These are phyloP conservation scores for Neodontobutis hainanensis DNA, from an alignment of 2,113 vertebrate genomes.

Conservation along the genomic window DNA sequence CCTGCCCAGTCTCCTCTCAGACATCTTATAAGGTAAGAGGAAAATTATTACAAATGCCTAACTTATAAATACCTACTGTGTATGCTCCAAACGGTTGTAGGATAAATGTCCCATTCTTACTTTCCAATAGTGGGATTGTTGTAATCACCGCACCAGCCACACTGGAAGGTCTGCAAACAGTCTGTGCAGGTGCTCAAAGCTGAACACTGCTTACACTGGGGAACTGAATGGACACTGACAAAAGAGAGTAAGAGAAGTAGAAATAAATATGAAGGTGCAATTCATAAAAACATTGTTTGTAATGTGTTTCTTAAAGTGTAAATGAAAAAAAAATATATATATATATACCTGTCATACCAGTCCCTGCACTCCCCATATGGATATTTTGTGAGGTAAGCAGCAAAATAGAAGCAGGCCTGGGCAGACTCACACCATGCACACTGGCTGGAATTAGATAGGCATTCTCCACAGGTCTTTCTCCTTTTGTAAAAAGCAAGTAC, in stretches of 20 bases:
- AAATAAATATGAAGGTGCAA: background rate
- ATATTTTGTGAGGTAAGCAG: slow-evolving; percentile 91
- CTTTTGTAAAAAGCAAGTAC: slow-evolving; percentile 61
- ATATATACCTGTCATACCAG: slow-evolving; percentile 90
- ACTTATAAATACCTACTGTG: background rate
- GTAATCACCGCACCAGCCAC: slow-evolving; percentile 92
- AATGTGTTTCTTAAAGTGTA: background rate
- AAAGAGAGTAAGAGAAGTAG: slow-evolving; percentile 10
- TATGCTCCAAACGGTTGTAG: background rate
- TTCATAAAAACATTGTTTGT: background rate
- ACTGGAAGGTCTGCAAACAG: slow-evolving; percentile 88
- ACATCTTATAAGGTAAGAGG: slow-evolving; percentile 77
- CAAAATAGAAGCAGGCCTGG: slow-evolving; percentile 90
- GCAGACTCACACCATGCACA: slow-evolving; percentile 95
- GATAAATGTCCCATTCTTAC: slow-evolving; percentile 59
- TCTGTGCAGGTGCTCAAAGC: slow-evolving; percentile 83
- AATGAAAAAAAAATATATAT: background rate
- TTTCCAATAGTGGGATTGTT: slow-evolving; percentile 92
- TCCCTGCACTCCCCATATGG: slow-evolving; percentile 90
- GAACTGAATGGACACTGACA: slow-evolving; percentile 87
- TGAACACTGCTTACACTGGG: slow-evolving; percentile 87
- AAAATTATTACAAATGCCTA: background rate
- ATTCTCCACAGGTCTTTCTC: slow-evolving; percentile 85
- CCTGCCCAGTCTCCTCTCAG: slow-evolving; percentile 89
- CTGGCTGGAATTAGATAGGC: slow-evolving; percentile 92